Percentiles rank a stretch among this genome's conserved stretches.
Conservation (phyloP, 1,140 invertebrate species). For the Panulirus ornatus region DNA sequence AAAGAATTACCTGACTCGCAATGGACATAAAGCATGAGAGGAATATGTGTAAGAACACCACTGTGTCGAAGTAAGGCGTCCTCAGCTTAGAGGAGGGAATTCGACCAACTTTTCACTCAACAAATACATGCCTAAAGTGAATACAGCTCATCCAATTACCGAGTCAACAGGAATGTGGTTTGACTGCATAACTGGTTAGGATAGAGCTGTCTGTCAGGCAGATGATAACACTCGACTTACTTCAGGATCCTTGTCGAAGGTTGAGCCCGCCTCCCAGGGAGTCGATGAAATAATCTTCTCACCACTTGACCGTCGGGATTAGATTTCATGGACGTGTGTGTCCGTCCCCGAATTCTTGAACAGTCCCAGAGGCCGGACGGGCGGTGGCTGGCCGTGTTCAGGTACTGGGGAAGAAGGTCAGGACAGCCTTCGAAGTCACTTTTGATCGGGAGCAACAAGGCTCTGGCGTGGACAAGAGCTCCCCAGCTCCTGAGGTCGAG, state of each 20-base stretch:
- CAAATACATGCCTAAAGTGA: background rate
- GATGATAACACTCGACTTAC: background rate
- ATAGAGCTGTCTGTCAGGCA: background rate
- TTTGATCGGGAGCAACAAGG: background rate
- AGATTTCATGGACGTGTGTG: constrained; percentile 29
- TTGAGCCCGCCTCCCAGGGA: background rate
- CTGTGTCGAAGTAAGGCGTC: too few relatives aligned
- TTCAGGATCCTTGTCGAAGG: background rate
- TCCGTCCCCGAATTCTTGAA: constrained; percentile 1
- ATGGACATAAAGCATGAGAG: background rate
- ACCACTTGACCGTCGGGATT: background rate
- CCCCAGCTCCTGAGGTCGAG: background rate
- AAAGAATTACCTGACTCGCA: constrained; percentile 6
- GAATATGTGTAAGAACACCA: too few relatives aligned
- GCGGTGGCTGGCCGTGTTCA: background rate
- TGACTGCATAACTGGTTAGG: background rate
- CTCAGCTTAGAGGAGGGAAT: too few relatives aligned
- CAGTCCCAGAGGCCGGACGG: background rate
- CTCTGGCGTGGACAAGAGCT: background rate
- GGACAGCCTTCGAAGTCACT: too few relatives aligned
- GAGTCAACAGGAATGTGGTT: background rate
- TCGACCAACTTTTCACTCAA: background rate
- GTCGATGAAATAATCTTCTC: background rate
- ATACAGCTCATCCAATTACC: background rate
- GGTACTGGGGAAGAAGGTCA: too few relatives aligned